A percentile compares a stretch with the other conserved stretches of the same genome.
phyloP scores from a whole-genome alignment of 2,113 vertebrate species.

The Amphiprion percula region DNA sequence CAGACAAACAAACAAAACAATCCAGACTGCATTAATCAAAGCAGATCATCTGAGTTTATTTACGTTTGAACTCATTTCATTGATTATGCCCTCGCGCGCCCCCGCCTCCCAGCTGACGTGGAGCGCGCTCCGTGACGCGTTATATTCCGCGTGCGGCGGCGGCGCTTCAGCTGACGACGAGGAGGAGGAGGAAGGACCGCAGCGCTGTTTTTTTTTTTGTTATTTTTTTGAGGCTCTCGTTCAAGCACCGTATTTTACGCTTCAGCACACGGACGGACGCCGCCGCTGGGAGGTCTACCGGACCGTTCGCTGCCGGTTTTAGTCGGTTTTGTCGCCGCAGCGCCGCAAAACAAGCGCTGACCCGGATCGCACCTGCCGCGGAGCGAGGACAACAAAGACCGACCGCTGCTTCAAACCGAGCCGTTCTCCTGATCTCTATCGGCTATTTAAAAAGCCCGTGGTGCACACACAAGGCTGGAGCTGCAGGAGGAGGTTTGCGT shows the following conservation, averaged over 20 bases:
- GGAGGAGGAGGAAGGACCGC: slow-evolving; percentile 10
- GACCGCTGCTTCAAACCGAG: slow-evolving; percentile 5
- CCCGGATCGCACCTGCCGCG: slow-evolving; percentile 65
- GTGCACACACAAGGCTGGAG: background rate
- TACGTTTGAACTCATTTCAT: background rate
- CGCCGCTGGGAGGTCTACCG: background rate
- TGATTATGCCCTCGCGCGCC: slow-evolving; percentile 5
- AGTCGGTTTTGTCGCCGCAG: background rate
- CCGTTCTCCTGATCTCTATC: no score
- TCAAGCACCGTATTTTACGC: background rate
- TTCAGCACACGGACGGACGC: background rate
- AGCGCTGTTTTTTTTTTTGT: background rate
- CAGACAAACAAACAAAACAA: no score
- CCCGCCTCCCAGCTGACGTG: slow-evolving; percentile 68
- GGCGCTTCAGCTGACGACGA: slow-evolving; percentile 30
- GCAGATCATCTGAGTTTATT: background rate
- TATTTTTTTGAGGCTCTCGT: background rate
- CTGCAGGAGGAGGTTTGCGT: background rate
- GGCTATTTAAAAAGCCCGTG: background rate
- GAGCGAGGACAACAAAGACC: slow-evolving; percentile 73
- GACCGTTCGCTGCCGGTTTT: background rate
- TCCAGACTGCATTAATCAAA: background rate
- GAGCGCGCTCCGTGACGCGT: slow-evolving; percentile 60
- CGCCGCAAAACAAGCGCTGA: background rate
- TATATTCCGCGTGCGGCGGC: slow-evolving; percentile 56